Evolutionary conservation across 64 coral and sea anemone species (phyloP), one percentile per base, ranked within the genome.

Genomic region (Dendronephthya gigantea): DNA sequence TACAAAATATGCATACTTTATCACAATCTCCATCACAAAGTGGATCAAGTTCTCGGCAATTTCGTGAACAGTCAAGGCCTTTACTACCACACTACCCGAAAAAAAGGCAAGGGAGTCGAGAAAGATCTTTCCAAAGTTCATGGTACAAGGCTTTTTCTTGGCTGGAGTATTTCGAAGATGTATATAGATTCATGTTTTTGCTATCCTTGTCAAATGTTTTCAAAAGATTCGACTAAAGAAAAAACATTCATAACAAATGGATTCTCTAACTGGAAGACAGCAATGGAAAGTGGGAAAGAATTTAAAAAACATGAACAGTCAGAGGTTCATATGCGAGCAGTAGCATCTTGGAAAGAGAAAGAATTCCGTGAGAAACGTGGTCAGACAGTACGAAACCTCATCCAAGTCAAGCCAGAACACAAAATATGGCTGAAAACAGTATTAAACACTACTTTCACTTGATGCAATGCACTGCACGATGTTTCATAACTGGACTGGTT

Each of bases 381-480:
- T 79, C 72, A 79, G 32, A 79, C 72, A 33, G 72, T 79, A 33
- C 72, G 29, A 79, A 34, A 79, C 36, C 72, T 79, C 15, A 79
- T 79, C 31, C 11, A 79, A 29, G 8, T 79, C 34, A 79, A 39
- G 1, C 72, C 72, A 79, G 29, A 79, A 79, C 72, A 79, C 36
- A 79, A 79, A 39, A 79, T 79, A 35, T 79, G 72, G 72, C 9
- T 79, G 36, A 79, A 79, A 79, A 79, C 72, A 0, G 72, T 79
- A 35, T 79, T 79, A 10, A 79, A 79, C 72, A 79, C 72, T 4
- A 79, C 72, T n/a, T n/a, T n/a, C n/a, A n/a, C n/a, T n/a, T n/a
- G n/a, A n/a, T n/a, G n/a, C n/a, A n/a, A n/a, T n/a, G n/a, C n/a
- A n/a, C n/a, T n/a, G n/a, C n/a, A n/a, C n/a, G n/a, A n/a, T n/a